Evolutionary conservation across 1,140 invertebrate species (phyloP), one percentile per base, ranked within the genome.

Genomic region (Teleopsis dalmanni): DNA sequence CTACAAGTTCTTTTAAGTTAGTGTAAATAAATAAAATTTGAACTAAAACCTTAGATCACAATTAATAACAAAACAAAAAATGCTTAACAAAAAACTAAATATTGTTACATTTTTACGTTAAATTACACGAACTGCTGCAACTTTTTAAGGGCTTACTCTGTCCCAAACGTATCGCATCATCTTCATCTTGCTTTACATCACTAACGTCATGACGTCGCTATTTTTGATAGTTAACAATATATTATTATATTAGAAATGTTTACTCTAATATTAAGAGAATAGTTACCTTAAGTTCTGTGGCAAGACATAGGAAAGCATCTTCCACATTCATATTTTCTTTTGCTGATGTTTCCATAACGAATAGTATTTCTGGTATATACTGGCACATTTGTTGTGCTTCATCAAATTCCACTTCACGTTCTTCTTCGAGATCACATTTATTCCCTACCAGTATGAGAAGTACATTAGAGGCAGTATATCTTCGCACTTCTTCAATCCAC

Each of bases 281-380:
- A 54, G 42, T 55, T 73, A 88, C 87, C 78, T 88, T 90, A 35
- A 91, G 73, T 75, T 94, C 88, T 23, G 85, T 87, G 49, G 91
- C 91, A 65, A 95, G 76, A 54, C 81, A 88, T 47, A 88, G 79
- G 73, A 95, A 95, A 52, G 89, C 87, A 57, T 91, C 86, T 70
- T 95, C 91, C 51, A 95, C 85, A 73, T 95, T 95, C 34, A 87
- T 91, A 59, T 94, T 91, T 60, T 90, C 88, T 75, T 95, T 95
- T 41, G 91, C 92, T 53, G 90, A 94, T 8, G 91, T 91, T 75
- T 95, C 91, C 72, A 95, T 77, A 11, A 88, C 81, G 68, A 84
- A 83, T 61, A 89, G 77, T 31, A 91, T 84, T 74, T 90, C 87
- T 33, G 86, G 85, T 59, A 88, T 80, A 71, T 88, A 87, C 58